Evolutionary conservation across 1,140 invertebrate genomes (phyloP).

Genomic region (Globodera rostochiensis): DNA sequence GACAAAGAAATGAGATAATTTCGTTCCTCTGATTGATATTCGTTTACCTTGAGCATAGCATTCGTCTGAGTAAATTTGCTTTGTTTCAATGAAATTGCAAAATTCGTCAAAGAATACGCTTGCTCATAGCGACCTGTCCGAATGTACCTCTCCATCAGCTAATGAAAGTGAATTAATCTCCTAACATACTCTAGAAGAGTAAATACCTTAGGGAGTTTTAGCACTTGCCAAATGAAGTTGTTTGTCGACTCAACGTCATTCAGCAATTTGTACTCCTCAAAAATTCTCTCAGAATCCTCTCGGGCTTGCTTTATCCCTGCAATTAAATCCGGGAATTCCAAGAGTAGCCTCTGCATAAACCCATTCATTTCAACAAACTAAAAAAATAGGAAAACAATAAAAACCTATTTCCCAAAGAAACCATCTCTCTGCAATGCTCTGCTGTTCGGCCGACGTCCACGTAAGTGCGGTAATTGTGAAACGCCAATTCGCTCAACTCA

Average conservation of each 20-base stretch:
- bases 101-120: conserved; percentile 63
- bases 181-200: not conserved
- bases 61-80: conserved; percentile 54
- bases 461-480: conserved; percentile 65
- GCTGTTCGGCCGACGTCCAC: conserved; percentile 65
- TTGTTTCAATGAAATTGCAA: conserved; percentile 53
- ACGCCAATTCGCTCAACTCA: conserved; percentile 62
- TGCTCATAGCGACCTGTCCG: conserved; percentile 61
- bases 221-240: conserved; percentile 43
- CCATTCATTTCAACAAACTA: conserved; percentile 51
- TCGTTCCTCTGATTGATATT: not conserved
- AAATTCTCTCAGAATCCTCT: conserved; percentile 23
- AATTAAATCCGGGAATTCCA: conserved; percentile 34
- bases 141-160: conserved; percentile 64
- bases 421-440: conserved; percentile 62
- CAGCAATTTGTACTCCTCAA: conserved; percentile 35
- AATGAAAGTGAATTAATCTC: conserved; percentile 22
- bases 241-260: conserved; percentile 42
- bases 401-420: conserved; percentile 16
- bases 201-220: conserved; percentile 43
- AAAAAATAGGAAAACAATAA: conserved; percentile 6
- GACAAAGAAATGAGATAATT: too few relatives aligned
- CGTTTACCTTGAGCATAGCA: conserved; percentile 46
- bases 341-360: conserved; percentile 40
- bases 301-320: conserved; percentile 37